These are phyloP conservation scores for Symphodus melops DNA, from an alignment of 2,113 vertebrate species.

Conservation along the genomic window DNA sequence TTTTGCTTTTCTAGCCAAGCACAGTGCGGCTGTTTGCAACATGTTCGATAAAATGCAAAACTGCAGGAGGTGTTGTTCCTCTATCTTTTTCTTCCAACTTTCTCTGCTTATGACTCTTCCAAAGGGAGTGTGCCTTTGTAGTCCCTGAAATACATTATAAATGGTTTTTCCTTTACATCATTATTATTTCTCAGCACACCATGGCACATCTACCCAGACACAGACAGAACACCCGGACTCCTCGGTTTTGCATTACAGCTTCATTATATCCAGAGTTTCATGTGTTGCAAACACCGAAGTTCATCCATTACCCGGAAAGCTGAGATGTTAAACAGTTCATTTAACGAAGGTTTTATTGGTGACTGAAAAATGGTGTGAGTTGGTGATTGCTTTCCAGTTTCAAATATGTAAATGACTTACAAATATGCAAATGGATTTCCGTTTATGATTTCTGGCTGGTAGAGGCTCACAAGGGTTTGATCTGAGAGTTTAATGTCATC, in stretches of 20 bases:
- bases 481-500: conserved; percentile 77
- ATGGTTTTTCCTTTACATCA: conserved; percentile 66
- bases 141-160: conserved; percentile 65
- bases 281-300: conserved; percentile 57
- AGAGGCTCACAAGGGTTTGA: conserved; percentile 67
- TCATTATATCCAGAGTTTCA: conserved; percentile 62
- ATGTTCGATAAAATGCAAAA: conserved; percentile 50
- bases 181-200: conserved; percentile 71
- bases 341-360: conserved; percentile 67
- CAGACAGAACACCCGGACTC: conserved; percentile 51
- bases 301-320: conserved; percentile 59
- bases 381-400: conserved; percentile 68
- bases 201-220: conserved; percentile 64
- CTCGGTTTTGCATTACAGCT: conserved; percentile 64
- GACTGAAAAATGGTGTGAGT: conserved; percentile 58
- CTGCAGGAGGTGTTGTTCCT: conserved; percentile 55
- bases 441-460: conserved; percentile 70
- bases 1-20: conserved; percentile 62
- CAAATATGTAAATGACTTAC: conserved; percentile 63
- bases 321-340: conserved; percentile 67
- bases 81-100: conserved; percentile 34
- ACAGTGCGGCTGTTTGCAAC: conserved; percentile 54
- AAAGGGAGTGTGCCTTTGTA: conserved; percentile 65
- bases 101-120: conserved; percentile 40
- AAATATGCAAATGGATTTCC: conserved; percentile 71